These are phyloP conservation scores for Flabesymbios commensalis DNA, from an alignment of 2,888 invertebrate genomes.

Conservation along the genomic window DNA sequence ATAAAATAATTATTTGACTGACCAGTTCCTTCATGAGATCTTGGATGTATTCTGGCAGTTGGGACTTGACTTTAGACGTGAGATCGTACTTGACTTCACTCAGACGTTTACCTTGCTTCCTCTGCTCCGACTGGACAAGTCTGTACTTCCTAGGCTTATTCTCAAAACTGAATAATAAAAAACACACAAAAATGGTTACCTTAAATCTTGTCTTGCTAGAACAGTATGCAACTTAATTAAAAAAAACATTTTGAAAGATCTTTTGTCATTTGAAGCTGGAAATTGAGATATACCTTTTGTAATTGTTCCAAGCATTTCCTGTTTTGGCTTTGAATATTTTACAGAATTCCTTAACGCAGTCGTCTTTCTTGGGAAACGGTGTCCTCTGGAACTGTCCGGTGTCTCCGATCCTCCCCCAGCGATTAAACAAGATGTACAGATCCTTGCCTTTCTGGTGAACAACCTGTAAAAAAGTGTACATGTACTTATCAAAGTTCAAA, in stretches of 20 bases:
- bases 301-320: constrained; percentile 63
- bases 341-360: constrained; percentile 64
- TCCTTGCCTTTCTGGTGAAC: constrained; percentile 61
- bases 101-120: constrained; percentile 38
- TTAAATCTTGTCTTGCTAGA: background rate
- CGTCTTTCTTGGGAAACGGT: constrained; percentile 60
- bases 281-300: constrained; percentile 56
- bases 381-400: constrained; percentile 64
- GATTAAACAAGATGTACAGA: constrained; percentile 64
- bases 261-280: background rate
- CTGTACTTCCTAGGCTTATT: constrained; percentile 63
- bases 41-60: constrained; percentile 52
- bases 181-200: background rate
- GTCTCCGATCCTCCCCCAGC: constrained; percentile 66
- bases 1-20: too few species aligned
- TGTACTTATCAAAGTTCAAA: background rate
- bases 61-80: constrained; percentile 54
- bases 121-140: constrained; percentile 59
- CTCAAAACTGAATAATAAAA: constrained; percentile 46
- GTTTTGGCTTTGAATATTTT: constrained; percentile 64
- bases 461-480: constrained; percentile 44
- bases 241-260: background rate
- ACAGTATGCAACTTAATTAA: background rate
- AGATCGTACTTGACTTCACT: constrained; percentile 53
- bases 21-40: constrained; percentile 61